phyloP scores from a whole-genome alignment of 2,113 vertebrate genomes.

The human region DNA sequence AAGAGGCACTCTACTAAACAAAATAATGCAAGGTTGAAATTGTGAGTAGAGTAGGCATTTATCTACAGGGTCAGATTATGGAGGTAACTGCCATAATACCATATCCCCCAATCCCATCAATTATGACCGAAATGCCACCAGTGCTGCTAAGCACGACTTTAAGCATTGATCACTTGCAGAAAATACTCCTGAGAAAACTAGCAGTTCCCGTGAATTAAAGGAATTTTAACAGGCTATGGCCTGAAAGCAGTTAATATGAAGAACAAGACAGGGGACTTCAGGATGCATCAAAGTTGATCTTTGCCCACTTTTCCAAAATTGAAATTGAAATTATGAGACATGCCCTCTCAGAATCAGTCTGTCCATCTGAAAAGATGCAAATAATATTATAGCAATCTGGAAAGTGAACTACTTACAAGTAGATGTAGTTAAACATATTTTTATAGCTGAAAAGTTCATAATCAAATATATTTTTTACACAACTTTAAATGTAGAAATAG shows the following conservation, averaged over 20 bases:
- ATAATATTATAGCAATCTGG: neutral
- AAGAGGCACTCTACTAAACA: neutral
- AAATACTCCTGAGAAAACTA: constrained; percentile 22
- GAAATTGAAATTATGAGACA: neutral
- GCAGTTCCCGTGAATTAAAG: neutral
- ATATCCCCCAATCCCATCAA: neutral
- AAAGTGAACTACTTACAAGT: neutral
- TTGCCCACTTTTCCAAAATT: neutral
- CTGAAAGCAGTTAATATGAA: neutral
- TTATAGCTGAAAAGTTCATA: neutral
- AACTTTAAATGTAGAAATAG: constrained; percentile 35
- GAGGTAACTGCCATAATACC: neutral
- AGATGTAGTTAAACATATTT: neutral
- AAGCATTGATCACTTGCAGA: neutral
- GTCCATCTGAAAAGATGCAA: neutral
- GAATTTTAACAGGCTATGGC: neutral
- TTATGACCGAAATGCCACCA: neutral
- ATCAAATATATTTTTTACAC: neutral
- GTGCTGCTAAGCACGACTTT: neutral
- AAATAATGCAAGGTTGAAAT: neutral
- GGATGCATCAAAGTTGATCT: neutral
- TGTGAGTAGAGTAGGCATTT: neutral
- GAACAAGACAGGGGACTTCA: neutral
- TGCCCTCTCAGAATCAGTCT: neutral
- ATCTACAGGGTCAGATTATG: neutral